Base-by-base conservation (phyloP, 1,140 invertebrate genomes). In the Aleiodes sp. region DNA sequence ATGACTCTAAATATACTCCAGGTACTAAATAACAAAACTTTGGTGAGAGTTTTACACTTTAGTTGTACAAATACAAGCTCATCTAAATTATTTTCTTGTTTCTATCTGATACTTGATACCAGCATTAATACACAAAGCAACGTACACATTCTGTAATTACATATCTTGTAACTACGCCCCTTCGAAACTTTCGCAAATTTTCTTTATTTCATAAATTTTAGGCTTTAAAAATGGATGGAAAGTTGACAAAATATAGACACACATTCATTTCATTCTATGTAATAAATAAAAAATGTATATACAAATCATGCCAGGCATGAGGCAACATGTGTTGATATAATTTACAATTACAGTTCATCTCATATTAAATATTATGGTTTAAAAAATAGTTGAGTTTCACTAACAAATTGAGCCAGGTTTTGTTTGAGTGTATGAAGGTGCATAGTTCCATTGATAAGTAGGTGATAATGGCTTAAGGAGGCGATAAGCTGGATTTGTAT, bases 1-100 rank as follows among this genome's bases (percentile, higher is more conserved):
- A n/a, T n/a, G n/a, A n/a, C n/a, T n/a, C n/a, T n/a, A n/a, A n/a
- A n/a, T n/a, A n/a, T n/a, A n/a, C n/a, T n/a, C n/a, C n/a, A n/a
- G n/a, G n/a, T n/a, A n/a, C n/a, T n/a, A n/a, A n/a, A n/a, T n/a
- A n/a, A n/a, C n/a, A n/a, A n/a, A n/a, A 72, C 70, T 64, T 65
- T 61, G 75, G 82, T 82, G 81, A 84, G 81, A 84, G 82, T 82
- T 72, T 73, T 57, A 26, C n/a, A 57, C n/a, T n/a, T n/a, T n/a
- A n/a, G n/a, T n/a, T n/a, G n/a, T n/a, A n/a, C n/a, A n/a, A n/a
- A n/a, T n/a, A n/a, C n/a, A n/a, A n/a, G n/a, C n/a, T n/a, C n/a
- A n/a, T n/a, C n/a, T n/a, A n/a, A n/a, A n/a, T n/a, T n/a, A n/a
- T n/a, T n/a, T n/a, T n/a, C n/a, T n/a, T n/a, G n/a, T n/a, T n/a